Evolutionary conservation across 1,140 invertebrate genomes (phyloP), one percentile per base, ranked within the genome.

Genomic region (Metaphire vulgaris): DNA sequence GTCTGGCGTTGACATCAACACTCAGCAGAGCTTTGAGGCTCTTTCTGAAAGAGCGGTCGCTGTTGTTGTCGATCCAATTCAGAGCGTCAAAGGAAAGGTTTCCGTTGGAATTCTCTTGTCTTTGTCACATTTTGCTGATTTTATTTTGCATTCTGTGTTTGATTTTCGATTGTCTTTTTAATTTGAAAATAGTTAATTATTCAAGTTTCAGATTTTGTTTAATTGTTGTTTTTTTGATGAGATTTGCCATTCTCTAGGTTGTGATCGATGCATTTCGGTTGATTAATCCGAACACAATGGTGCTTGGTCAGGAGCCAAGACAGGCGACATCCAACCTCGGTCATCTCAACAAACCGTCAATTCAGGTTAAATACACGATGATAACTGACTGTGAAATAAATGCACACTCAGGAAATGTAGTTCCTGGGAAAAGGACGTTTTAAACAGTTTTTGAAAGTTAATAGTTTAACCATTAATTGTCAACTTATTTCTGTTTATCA

Each of bases 231-330:
- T n/a, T n/a, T n/a, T n/a, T n/a, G n/a, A n/a, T n/a, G n/a, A n/a
- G n/a, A n/a, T n/a, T n/a, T n/a, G n/a, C n/a, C n/a, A n/a, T n/a
- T n/a, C n/a, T 79, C 2, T 74, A 87, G 87, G 88, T 89, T 33
- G 88, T 89, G 1, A 89, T 89, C 74, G 88, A 89, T 83, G 88
- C 88, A 6, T 89, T 89, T 78, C 81, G 88, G 80, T 89, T 99
- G 76, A 99, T 99, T 80, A 99, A 99, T 88, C 96, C 98, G 1
- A 99, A 99, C 83, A 98, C 97, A 92, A 95, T 99, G 92, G 97
- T 99, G 6, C 87, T 99, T 28, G 96, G 96, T 0, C 97, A 99
- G 87, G 98, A 99, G 85, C 97, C 97, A 0, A 89, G 98, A 78
- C 98, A 99, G 86, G 99, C 97, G 0, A 99, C 98, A 2, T 98